phyloP scores from a whole-genome alignment of 2,888 invertebrate species.

The Microplitis manilae region DNA sequence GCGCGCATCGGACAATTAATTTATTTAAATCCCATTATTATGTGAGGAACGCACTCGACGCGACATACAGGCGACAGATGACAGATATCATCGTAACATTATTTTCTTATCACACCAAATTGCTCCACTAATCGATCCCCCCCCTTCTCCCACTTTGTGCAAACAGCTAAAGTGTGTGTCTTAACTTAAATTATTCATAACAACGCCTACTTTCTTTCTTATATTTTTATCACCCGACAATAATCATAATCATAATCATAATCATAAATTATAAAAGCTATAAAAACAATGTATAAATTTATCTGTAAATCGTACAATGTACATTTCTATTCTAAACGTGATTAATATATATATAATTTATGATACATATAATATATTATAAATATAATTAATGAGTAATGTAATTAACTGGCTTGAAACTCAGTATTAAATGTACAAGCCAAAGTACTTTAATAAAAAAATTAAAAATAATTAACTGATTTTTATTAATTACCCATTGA shows the following conservation, averaged over 20 bases:
- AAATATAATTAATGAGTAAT: too few relatives aligned
- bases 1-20: constrained; percentile 31
- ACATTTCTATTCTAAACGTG: not conserved
- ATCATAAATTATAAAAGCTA: not conserved
- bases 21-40: not conserved
- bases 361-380: not conserved
- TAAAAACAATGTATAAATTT: not conserved
- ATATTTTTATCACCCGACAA: not conserved
- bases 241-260: not conserved
- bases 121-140: not conserved
- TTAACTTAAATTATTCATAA: not conserved
- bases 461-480: not conserved
- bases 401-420: not conserved
- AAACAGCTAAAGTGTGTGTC: not conserved
- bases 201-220: not conserved
- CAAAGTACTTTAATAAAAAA: not conserved
- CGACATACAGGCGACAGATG: not conserved
- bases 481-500: not conserved
- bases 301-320: not conserved
- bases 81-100: not conserved
- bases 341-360: not conserved
- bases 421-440: constrained; percentile 1
- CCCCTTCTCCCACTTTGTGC: not conserved
- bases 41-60: not conserved
- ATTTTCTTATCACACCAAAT: constrained; percentile 1